A percentile compares a stretch with the other conserved stretches of the same genome.
Evolutionary conservation across 1,140 invertebrate species (phyloP).

Genomic region (Battus philenor): DNA sequence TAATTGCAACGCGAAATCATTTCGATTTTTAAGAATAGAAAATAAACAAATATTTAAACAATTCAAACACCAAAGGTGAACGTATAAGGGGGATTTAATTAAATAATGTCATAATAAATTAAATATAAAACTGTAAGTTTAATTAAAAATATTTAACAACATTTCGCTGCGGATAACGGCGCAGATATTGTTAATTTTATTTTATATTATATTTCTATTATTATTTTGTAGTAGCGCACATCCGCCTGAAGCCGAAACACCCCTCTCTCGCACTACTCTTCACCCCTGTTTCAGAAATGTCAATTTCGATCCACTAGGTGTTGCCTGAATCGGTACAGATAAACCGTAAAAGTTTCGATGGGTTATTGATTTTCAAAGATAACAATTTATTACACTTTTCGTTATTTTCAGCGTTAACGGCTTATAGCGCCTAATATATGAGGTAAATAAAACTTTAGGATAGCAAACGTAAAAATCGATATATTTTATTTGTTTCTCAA

Average conservation of each 20-base stretch:
- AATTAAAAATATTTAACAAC: constrained; percentile 2
- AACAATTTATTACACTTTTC: too few species aligned
- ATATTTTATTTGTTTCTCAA: too few species aligned
- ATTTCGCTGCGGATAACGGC: background rate
- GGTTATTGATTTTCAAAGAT: constrained; percentile 1
- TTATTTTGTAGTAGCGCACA: constrained; percentile 4
- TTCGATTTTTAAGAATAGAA: background rate
- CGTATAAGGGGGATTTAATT: constrained; percentile 21
- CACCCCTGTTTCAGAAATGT: constrained; percentile 21
- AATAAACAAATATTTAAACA: constrained; percentile 43
- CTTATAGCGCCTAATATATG: too few species aligned
- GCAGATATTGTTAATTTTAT: background rate
- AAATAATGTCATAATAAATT: constrained; percentile 22
- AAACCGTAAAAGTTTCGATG: constrained; percentile 17
- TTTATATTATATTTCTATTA: constrained; percentile 12
- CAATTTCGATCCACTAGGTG: constrained; percentile 25
- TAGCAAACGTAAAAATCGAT: too few species aligned
- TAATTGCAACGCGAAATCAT: too few species aligned
- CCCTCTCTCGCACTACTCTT: constrained; percentile 15
- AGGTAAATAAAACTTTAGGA: too few species aligned
- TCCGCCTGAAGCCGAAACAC: constrained; percentile 15
- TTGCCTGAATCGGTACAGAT: constrained; percentile 8
- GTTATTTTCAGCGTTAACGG: too few species aligned
- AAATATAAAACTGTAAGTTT: constrained; percentile 20
- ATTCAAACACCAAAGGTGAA: constrained; percentile 34